Percentiles rank a stretch among this genome's conserved stretches.
Evolutionary conservation across 2,888 invertebrate species (phyloP).

Genomic region (Keiferia lycopersicella): DNA sequence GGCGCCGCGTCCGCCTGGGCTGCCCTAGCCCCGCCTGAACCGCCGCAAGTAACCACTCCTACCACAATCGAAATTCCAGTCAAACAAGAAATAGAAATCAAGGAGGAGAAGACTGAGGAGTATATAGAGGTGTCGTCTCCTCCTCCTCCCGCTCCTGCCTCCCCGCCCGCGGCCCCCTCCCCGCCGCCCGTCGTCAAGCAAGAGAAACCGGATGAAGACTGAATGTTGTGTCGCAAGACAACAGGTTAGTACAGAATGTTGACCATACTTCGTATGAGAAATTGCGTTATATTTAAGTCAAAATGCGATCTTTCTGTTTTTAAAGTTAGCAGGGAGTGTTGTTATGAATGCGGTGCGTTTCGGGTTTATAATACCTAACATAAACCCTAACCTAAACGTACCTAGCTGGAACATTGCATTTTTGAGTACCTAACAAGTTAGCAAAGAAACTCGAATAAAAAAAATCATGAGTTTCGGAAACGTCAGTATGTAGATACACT

Average conservation of each 20-base stretch:
- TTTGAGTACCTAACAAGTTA: not conserved
- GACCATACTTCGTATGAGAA: not conserved
- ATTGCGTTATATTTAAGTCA: not conserved
- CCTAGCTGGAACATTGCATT: too few relatives aligned
- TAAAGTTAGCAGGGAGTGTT: not conserved
- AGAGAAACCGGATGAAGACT: constrained; percentile 70
- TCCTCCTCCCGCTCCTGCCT: constrained; percentile 49
- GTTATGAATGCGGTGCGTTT: not conserved
- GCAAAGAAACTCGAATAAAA: not conserved
- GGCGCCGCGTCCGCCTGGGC: constrained; percentile 75
- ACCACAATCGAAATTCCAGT: constrained; percentile 49
- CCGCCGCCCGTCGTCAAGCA: constrained; percentile 62
- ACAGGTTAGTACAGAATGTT: constrained; percentile 9
- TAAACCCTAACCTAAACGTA: too few relatives aligned
- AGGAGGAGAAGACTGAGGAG: constrained; percentile 73
- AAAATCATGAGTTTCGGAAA: too few relatives aligned
- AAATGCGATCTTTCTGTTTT: too few relatives aligned
- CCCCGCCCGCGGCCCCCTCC: constrained; percentile 42
- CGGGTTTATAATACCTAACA: too few relatives aligned
- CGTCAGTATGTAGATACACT: too few relatives aligned
- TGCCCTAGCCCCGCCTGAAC: constrained; percentile 62
- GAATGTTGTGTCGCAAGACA: constrained; percentile 31
- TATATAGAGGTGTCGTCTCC: constrained; percentile 77
- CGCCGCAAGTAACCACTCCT: constrained; percentile 40
- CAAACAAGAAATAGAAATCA: constrained; percentile 69